Percentiles rank a stretch among this genome's conserved stretches.
phyloP scores from a whole-genome alignment of 2,113 vertebrate genomes.

The Malurus cyaneus region DNA sequence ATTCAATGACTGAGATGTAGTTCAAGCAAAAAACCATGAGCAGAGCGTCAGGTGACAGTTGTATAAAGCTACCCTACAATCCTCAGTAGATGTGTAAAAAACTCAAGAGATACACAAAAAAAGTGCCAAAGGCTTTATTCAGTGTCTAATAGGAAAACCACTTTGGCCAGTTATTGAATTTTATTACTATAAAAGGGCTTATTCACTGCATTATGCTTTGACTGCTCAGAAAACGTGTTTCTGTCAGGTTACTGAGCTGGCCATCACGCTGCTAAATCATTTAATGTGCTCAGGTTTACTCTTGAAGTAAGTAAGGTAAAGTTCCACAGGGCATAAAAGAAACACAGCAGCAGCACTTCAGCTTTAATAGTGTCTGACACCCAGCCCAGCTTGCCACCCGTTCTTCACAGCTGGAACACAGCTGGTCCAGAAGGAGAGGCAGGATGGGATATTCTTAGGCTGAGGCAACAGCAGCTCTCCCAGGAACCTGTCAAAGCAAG shows the following conservation, averaged over 20 bases:
- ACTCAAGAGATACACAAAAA: not conserved
- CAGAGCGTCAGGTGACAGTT: not conserved
- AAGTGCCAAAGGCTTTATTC: not conserved
- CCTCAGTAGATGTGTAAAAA: not conserved
- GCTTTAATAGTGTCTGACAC: not conserved
- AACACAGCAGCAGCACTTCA: not conserved
- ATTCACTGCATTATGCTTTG: not conserved
- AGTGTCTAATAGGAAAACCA: not conserved
- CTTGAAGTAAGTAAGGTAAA: not conserved
- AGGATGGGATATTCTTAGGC: not conserved
- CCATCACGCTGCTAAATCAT: not conserved
- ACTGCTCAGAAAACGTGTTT: not conserved
- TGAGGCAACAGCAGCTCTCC: not conserved
- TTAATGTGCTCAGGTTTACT: not conserved
- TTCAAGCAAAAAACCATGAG: not conserved
- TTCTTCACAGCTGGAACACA: conserved; percentile 14
- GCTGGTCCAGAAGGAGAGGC: not conserved
- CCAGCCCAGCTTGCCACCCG: not conserved
- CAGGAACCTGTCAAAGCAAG: fast-evolving
- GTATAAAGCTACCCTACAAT: not conserved
- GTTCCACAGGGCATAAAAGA: not conserved
- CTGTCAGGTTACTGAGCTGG: not conserved
- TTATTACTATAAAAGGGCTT: not conserved
- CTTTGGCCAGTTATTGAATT: not conserved
- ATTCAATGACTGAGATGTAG: not conserved